These are phyloP conservation scores for Istiophorus platypterus DNA, from an alignment of 2,113 vertebrate genomes.

Conservation along the genomic window DNA sequence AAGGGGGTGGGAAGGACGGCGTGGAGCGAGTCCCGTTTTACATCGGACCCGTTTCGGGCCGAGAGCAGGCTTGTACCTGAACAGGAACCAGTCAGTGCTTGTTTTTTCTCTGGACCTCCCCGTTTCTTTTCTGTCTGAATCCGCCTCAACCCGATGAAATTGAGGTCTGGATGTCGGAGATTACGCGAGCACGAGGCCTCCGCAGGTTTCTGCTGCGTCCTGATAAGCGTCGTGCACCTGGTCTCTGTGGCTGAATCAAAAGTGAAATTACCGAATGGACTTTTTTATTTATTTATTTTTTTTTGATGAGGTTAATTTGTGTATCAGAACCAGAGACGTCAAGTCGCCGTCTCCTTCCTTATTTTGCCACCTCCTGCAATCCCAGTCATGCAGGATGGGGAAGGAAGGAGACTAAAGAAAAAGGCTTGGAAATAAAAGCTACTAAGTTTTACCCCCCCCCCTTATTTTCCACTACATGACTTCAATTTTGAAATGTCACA, in stretches of 20 bases:
- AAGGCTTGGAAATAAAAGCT: neutral
- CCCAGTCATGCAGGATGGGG: neutral
- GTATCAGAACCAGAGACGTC: neutral
- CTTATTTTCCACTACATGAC: conserved; percentile 1
- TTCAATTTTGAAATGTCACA: neutral
- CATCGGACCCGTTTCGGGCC: neutral
- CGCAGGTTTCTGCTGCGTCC: neutral
- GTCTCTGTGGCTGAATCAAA: neutral
- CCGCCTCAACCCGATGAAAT: neutral
- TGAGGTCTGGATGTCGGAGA: neutral
- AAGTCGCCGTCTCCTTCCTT: neutral
- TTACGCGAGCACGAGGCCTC: no score
- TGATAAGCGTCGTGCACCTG: neutral
- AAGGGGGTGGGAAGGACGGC: no score
- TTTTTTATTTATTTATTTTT: no score
- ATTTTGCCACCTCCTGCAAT: neutral
- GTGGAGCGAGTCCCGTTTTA: no score
- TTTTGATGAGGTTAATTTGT: neutral
- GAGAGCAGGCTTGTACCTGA: no score
- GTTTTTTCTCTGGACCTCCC: neutral
- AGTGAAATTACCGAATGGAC: neutral
- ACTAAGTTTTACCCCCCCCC: neutral
- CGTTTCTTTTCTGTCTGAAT: no score
- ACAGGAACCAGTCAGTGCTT: no score
- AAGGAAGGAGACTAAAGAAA: neutral